Evolutionary conservation across 2,113 vertebrate genomes (phyloP).

Genomic region (Nannospalax galili): DNA sequence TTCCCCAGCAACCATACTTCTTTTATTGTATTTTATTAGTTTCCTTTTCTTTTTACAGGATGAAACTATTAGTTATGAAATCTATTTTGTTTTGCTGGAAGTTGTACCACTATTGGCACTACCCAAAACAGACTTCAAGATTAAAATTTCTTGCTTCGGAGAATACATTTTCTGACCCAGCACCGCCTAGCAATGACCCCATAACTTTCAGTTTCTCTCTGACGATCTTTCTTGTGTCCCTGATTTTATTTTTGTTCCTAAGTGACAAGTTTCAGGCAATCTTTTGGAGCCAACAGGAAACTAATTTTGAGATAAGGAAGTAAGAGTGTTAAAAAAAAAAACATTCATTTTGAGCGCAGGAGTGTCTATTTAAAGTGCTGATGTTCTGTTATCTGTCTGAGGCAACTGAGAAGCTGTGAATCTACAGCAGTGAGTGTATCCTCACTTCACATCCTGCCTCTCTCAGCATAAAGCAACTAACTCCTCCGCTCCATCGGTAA

Average conservation of each 20-base stretch:
- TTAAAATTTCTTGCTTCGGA: slow-evolving; percentile 13
- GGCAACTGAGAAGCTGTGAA: neutral
- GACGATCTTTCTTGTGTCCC: slow-evolving; percentile 31
- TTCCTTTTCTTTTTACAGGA: slow-evolving; percentile 44
- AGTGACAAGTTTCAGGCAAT: slow-evolving; percentile 59
- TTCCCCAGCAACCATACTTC: slow-evolving; percentile 28
- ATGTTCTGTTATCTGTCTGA: neutral
- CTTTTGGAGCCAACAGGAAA: slow-evolving; percentile 37
- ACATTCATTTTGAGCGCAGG: neutral
- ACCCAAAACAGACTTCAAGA: slow-evolving; percentile 48
- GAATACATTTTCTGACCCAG: slow-evolving; percentile 9
- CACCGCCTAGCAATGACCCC: neutral
- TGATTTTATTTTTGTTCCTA: slow-evolving; percentile 55
- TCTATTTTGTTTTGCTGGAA: slow-evolving; percentile 41
- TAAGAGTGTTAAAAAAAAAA: slow-evolving; percentile 28
- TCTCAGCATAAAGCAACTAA: neutral
- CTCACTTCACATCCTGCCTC: neutral
- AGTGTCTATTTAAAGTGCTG: slow-evolving; percentile 57
- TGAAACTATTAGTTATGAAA: slow-evolving; percentile 54
- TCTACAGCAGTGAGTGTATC: neutral
- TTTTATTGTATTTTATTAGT: slow-evolving; percentile 56
- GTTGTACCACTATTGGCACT: neutral
- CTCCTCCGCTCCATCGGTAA: neutral
- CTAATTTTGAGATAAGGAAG: slow-evolving; percentile 66
- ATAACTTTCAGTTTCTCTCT: neutral